Evolutionary conservation across 2,113 vertebrate species (phyloP), one percentile per base, ranked within the genome.

Genomic region (Vidua macroura): DNA sequence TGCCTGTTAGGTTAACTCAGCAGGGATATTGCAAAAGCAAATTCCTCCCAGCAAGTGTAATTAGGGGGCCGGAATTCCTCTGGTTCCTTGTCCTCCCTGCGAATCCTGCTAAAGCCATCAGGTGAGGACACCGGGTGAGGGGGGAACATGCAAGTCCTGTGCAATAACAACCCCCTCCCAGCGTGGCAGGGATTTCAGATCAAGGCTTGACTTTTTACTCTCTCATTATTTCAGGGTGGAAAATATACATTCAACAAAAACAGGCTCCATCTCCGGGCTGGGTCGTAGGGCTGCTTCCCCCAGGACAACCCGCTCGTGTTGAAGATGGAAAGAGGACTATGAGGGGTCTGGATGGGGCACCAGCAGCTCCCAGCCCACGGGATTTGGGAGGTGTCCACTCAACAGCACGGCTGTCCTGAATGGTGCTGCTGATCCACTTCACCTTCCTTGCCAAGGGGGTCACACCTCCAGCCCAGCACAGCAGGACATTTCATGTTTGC

Each of bases 51-150:
- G 93, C 92, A 63, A 92, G 84, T 35, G 60, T 90, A 96, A 95
- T 94, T 88, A 94, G 78, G 80, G 41, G 64, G 93, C 97, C 96
- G 97, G 98, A 98, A 98, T 97, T 97, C 97, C 97, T 97, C 95
- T 10, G 4, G 96, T 95, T 92, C 97, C 96, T 95, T 80, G 97
- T 97, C 96, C 84, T 96, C 69, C 9, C 49, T 39, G 2, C 3
- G 18, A 77, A 94, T 91, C 51, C 95, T 86, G 92, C 80, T 96
- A 97, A 97, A 96, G 81, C 95, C 92, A 96, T 97, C 96, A 96
- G 96, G 93, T 96, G 92, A 88, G 77, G 86, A 92, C 73, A 44
- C 2, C 3, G 77, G 86, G 86, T 75, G 87, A 90, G 58, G 75
- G 59, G 87, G 77, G 13, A 94, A 35, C 63, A 77, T 14, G 17